A percentile compares a stretch with the other conserved stretches of the same genome.
phyloP scores from a whole-genome alignment of 2,113 vertebrate genomes.

The Desmodus rotundus region DNA sequence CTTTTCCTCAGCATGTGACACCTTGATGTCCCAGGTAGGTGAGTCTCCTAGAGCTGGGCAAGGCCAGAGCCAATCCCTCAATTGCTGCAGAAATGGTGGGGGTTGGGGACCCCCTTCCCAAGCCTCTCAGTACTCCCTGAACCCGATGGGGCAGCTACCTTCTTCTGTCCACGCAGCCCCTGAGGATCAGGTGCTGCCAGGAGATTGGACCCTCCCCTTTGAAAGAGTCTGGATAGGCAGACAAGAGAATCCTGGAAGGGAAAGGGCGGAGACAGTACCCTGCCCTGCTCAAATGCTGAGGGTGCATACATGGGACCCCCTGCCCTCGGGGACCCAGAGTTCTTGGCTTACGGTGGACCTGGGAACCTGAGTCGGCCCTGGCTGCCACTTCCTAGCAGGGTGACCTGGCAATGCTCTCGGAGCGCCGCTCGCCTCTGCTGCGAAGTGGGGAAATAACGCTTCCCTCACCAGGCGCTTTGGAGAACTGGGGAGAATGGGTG shows the following conservation, averaged over 20 bases:
- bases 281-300: not conserved
- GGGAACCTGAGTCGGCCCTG: not conserved
- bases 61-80: too few species aligned
- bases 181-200: accelerated
- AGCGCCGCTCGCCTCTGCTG: not conserved
- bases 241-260: not conserved
- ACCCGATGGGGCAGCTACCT: not conserved
- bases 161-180: accelerated
- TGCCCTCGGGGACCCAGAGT: not conserved
- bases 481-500: not conserved
- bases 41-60: not conserved
- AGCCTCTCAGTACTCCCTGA: not conserved
- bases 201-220: not conserved
- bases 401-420: accelerated
- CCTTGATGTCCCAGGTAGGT: slow-evolving; percentile 84
- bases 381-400: not conserved
- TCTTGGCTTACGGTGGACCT: not conserved
- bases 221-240: not conserved
- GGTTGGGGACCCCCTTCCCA: not conserved
- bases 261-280: not conserved
- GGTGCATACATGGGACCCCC: not conserved
- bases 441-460: accelerated
- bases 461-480: too few species aligned
- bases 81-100: not conserved
- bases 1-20: slow-evolving; percentile 80